Conservation (phyloP, 2,113 vertebrate species). For the Lampris megalopsis region DNA sequence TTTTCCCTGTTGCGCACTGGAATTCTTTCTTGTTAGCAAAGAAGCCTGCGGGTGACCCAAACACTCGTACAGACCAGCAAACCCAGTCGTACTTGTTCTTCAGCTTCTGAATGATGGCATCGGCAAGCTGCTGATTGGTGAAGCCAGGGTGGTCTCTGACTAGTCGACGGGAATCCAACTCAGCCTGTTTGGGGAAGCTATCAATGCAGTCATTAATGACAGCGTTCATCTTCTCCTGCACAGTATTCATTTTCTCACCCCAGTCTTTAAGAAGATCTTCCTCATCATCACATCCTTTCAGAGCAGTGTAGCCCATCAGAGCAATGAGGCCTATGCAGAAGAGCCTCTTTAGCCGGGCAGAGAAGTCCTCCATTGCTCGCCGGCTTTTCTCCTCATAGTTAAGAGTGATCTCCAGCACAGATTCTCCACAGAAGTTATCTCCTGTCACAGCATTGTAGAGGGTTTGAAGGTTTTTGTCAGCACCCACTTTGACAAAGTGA, state of each 20-base stretch:
- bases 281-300: conserved; percentile 75
- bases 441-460: conserved; percentile 81
- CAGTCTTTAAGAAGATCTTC: conserved; percentile 76
- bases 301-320: conserved; percentile 77
- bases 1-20: conserved; percentile 75
- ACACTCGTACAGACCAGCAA: conserved; percentile 82
- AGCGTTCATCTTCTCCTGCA: conserved; percentile 77
- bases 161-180: conserved; percentile 68
- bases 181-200: conserved; percentile 77
- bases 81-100: conserved; percentile 84
- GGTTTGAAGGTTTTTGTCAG: conserved; percentile 80
- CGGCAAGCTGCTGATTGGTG: conserved; percentile 75
- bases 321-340: conserved; percentile 84
- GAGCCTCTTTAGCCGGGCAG: conserved; percentile 81
- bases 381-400: conserved; percentile 84
- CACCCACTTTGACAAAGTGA: conserved; percentile 76
- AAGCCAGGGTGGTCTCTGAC: conserved; percentile 65
- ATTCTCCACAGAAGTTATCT: conserved; percentile 76
- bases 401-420: conserved; percentile 80
- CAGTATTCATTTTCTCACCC: conserved; percentile 78
- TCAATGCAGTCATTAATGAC: conserved; percentile 81
- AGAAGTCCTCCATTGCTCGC: conserved; percentile 80
- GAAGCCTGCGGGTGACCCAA: conserved; percentile 60
- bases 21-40: conserved; percentile 69
- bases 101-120: conserved; percentile 66